A percentile compares a stretch with the other conserved stretches of the same genome.
phyloP scores from a whole-genome alignment of 2,888 invertebrate genomes.

The Poecilus cupreus region DNA sequence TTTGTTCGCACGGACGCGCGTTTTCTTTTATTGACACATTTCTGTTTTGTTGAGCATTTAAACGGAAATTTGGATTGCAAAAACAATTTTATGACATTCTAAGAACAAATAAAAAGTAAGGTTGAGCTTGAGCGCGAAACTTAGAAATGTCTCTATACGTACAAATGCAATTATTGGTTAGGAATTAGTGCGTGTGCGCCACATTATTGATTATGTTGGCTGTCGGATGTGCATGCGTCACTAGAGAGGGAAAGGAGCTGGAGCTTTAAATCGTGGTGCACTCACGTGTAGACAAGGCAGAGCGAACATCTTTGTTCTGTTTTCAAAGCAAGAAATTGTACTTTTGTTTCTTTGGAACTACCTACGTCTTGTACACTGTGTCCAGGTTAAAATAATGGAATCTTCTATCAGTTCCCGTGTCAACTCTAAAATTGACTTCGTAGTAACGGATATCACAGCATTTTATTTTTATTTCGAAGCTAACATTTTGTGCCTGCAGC shows the following conservation, averaged over 20 bases:
- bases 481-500: conserved; percentile 7
- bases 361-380: conserved; percentile 9
- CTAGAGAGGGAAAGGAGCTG: conserved; percentile 19
- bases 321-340: conserved; percentile 23
- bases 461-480: not conserved
- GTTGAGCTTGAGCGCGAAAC: not conserved
- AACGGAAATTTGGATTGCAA: not conserved
- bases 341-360: conserved; percentile 30
- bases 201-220: conserved; percentile 9
- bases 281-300: conserved; percentile 12
- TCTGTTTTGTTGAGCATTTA: too few species aligned
- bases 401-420: conserved; percentile 22
- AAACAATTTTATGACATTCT: not conserved
- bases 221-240: conserved; percentile 34
- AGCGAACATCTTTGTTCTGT: conserved; percentile 5
- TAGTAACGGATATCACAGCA: not conserved
- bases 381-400: conserved; percentile 25
- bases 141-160: not conserved
- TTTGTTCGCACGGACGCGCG: too few species aligned
- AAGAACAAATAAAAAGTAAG: conserved; percentile 2
- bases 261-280: conserved; percentile 15
- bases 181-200: conserved; percentile 34
- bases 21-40: too few species aligned
- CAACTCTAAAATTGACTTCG: conserved; percentile 2
- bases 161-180: conserved; percentile 20